Evolutionary conservation across 2,797 vertebrate species (phyloP), one percentile per base, ranked within the genome.

Genomic region (Oreonectes daqikongensis): DNA sequence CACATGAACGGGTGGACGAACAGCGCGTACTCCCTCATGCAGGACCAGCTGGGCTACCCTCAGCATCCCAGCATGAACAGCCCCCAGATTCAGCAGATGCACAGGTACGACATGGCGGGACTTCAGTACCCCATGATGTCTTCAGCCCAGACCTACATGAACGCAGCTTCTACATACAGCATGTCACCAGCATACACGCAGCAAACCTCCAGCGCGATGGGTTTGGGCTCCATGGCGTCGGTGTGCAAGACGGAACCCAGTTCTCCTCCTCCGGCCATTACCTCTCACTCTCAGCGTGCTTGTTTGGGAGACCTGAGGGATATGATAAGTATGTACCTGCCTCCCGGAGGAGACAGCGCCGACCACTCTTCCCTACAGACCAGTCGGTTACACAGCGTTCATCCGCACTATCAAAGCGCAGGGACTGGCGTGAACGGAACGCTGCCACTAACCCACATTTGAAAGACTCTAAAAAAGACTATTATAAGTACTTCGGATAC

Each of bases 281-380:
- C 96, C 18, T 96, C 97, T 77, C 97, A 97, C 90, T 97, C 96
- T 65, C 97, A 99, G 91, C 92, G 97, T 83, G 96, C 97, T 79
- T 98, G 97, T 86, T 92, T 99, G 87, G 97, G 97, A 76, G 97
- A 99, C 90, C 94, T 99, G 93, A 92, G 97, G 93, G 97, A 99
- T 88, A 99, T 99, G 97, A 99, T 99, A 90, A 99, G 97, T 93
- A 98, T 99, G 97, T 99, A 99, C 89, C 95, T 99, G 89, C 97
- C 97, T 15, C 97, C 97, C 80, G 96, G 97, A 17, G 97, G 97
- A 75, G 97, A 99, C 59, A 94, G 94, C 84, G 92, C 94, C 14
- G 97, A 98, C 82, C 94, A 97, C 80, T 92, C 95, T 32, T 90
- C 93, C 77, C 92, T 98, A 87, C 96, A 97, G 82, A 90, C 92